A percentile compares a stretch with the other conserved stretches of the same genome.
Conservation (phyloP, 2,888 invertebrate genomes). For the Dioctria linearis region DNA sequence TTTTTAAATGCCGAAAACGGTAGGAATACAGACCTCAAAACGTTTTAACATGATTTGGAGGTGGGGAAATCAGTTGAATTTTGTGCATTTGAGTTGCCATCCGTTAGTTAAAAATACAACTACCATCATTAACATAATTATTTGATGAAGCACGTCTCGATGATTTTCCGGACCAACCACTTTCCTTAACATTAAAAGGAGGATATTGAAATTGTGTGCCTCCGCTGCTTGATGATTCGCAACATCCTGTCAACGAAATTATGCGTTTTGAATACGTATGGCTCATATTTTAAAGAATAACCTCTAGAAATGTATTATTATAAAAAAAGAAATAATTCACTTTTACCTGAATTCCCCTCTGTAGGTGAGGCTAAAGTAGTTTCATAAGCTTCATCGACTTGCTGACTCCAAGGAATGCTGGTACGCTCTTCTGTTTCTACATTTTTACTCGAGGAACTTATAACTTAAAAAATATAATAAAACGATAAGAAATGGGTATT, state of each 20-base stretch:
- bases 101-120: neutral
- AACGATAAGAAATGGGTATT: neutral
- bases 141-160: constrained; percentile 54
- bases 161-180: constrained; percentile 76
- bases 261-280: constrained; percentile 61
- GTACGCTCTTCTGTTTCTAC: constrained; percentile 58
- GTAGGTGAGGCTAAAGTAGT: constrained; percentile 67
- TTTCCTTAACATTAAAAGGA: constrained; percentile 91
- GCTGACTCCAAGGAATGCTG: constrained; percentile 70
- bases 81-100: no score
- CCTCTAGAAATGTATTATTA: neutral
- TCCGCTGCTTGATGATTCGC: constrained; percentile 75
- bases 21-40: no score
- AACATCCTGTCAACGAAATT: constrained; percentile 74
- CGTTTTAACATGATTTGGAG: no score
- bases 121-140: constrained; percentile 58
- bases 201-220: constrained; percentile 88
- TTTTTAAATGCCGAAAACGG: no score
- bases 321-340: neutral
- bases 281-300: no score
- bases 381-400: constrained; percentile 69
- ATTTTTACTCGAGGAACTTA: constrained; percentile 59
- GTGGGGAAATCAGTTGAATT: no score
- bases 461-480: constrained; percentile 54
- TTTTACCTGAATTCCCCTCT: constrained; percentile 59